phyloP scores from a whole-genome alignment of 2,797 vertebrate genomes.

The Hapalemur alaotrensis region DNA sequence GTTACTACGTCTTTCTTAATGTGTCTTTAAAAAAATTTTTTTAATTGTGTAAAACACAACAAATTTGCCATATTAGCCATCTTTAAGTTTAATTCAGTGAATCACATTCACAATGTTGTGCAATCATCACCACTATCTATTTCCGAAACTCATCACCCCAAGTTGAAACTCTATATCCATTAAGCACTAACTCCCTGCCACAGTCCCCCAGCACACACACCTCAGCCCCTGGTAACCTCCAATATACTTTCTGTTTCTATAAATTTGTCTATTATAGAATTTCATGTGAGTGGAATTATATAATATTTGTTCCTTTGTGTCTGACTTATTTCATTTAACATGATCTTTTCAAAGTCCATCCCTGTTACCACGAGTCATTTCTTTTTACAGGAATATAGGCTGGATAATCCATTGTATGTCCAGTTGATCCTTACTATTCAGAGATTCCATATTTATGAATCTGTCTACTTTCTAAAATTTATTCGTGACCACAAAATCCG shows the following conservation, averaged over 20 bases:
- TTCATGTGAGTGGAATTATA: not conserved
- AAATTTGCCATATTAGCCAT: not conserved
- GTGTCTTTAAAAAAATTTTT: not conserved
- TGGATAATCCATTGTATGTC: not conserved
- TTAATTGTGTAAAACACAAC: not conserved
- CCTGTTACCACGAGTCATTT: not conserved
- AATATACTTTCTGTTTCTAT: not conserved
- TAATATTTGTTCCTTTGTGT: not conserved
- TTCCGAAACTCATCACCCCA: not conserved
- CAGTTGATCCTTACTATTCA: not conserved
- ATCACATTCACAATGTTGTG: not conserved
- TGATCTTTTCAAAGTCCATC: not conserved
- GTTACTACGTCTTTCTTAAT: not conserved
- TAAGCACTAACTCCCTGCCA: not conserved
- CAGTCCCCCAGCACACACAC: no score
- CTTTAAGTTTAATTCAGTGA: not conserved
- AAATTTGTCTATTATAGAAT: not conserved
- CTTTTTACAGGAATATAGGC: not conserved
- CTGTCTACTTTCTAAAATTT: not conserved
- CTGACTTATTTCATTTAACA: not conserved
- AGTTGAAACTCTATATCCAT: not conserved
- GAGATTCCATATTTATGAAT: not conserved
- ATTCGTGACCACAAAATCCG: not conserved
- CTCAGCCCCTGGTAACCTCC: not conserved
- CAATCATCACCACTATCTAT: not conserved